Evolutionary conservation across 2,888 invertebrate genomes (phyloP).

Genomic region (Glyphotaelius pellucidus): DNA sequence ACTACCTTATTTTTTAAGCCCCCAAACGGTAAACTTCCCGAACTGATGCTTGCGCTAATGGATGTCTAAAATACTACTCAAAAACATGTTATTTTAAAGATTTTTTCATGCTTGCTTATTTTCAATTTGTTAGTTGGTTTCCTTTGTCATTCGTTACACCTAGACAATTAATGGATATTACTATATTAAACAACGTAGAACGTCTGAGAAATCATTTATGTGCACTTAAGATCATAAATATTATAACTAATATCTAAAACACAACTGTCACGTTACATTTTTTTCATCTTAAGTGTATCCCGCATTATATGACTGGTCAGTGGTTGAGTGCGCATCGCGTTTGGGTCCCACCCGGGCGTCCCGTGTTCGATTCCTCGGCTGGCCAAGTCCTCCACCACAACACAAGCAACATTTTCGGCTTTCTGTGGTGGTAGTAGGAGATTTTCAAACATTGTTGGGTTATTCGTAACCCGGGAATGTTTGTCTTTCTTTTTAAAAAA

Average conservation of each 20-base stretch:
- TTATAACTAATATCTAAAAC: background rate
- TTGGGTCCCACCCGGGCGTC: too few relatives aligned
- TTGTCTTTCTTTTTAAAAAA: too few relatives aligned
- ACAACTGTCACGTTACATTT: background rate
- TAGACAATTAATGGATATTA: background rate
- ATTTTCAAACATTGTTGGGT: too few relatives aligned
- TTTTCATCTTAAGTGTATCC: background rate
- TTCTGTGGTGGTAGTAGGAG: too few relatives aligned
- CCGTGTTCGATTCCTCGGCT: too few relatives aligned
- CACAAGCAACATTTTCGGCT: too few relatives aligned
- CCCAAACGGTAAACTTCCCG: conserved; percentile 12
- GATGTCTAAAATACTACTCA: background rate
- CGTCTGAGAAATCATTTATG: background rate
- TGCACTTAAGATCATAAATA: background rate
- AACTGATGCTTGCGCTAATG: conserved; percentile 16
- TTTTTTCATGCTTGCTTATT: background rate
- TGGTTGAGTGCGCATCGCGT: too few relatives aligned
- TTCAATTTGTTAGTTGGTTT: background rate
- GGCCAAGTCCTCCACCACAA: too few relatives aligned
- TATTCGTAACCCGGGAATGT: too few relatives aligned
- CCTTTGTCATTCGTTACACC: background rate
- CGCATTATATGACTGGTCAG: too few relatives aligned
- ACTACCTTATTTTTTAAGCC: conserved; percentile 30
- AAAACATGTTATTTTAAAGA: conserved; percentile 10
- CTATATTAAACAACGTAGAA: background rate